These are phyloP conservation scores for Drosophila sp. DNA, from an alignment of 1,140 invertebrate genomes.

Conservation along the genomic window DNA sequence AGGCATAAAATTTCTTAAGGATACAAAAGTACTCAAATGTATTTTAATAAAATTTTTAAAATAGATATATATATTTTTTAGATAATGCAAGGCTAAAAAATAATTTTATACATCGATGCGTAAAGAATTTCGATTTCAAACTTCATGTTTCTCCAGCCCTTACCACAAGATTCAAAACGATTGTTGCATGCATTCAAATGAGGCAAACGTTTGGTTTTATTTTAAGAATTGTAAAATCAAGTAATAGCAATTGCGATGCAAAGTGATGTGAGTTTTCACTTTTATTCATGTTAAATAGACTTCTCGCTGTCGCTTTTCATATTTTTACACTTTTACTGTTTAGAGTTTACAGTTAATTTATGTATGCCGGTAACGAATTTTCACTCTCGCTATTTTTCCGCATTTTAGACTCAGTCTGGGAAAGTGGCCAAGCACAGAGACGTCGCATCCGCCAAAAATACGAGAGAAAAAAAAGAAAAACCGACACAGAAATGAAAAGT, in stretches of 20 bases:
- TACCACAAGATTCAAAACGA: background rate
- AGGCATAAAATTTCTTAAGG: no score
- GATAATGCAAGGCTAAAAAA: no score
- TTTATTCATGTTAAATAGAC: conserved; percentile 56
- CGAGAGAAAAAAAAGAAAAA: conserved; percentile 28
- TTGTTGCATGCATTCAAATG: conserved; percentile 35
- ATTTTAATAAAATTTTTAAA: no score
- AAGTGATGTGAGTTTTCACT: conserved; percentile 52
- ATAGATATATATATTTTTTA: no score
- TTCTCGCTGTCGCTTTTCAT: conserved; percentile 57
- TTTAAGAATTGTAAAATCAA: conserved; percentile 31
- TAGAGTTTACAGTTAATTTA: conserved; percentile 63
- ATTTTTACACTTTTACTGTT: conserved; percentile 42
- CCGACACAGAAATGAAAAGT: conserved; percentile 56
- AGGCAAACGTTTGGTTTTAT: conserved; percentile 10
- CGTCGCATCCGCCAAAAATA: conserved; percentile 61
- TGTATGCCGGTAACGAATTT: conserved; percentile 68
- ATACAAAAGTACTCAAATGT: no score
- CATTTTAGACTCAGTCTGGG: conserved; percentile 57
- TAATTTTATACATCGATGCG: no score
- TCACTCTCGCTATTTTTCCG: conserved; percentile 72
- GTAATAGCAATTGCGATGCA: background rate
- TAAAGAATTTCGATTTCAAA: no score
- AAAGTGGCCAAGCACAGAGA: conserved; percentile 49
- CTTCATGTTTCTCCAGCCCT: no score